Evolutionary conservation across 2,113 vertebrate genomes (phyloP), one percentile per base, ranked within the genome.

Genomic region (Rhinolophus ferrumequinum): DNA sequence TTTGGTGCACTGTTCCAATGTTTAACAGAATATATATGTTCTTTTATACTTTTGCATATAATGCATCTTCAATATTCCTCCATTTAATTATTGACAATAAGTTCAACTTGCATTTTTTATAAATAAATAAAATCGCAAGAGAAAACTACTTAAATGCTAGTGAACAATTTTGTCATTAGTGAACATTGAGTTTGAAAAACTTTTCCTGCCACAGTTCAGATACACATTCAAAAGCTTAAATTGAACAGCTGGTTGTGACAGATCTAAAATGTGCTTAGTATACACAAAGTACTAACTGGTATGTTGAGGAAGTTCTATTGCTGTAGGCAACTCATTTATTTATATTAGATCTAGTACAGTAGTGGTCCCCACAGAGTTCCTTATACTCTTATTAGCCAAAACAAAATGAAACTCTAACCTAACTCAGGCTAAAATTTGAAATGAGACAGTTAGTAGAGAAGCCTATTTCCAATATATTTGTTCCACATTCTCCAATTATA

Each of bases 321-420:
- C 64, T 88, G 88, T 66, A 69, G 87, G 85, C 28, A 62, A 69
- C 38, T 87, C 66, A 77, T 85, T 88, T 93, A 90, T 95, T 91
- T 96, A 75, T 67, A 94, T 90, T 73, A 95, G 47, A 82, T 79
- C 7, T 50, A 35, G 13, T 70, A 66, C 12, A 91, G 14, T 13
- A 33, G 8, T 19, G 8, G 15, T 85, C 64, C n/a, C 58, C 54
- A 33, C 3, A 66, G 79, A 88, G 22, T 33, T 79, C 9, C 41
- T 64, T 66, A 77, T 67, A 77, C 15, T 91, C 72, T 24, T 56
- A 35, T 91, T 93, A 84, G 35, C 58, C 67, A 38, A 91, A 96
- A 83, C 58, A 84, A 84, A 88, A 91, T 76, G 62, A 35, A 50
- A 26, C 26, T 58, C 10, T 69, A 30, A 38, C 58, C 67, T 69